Evolutionary conservation across 53 echinoderm and acorn worm genomes (phyloP).

Genomic region (Paracentrotus lividus): DNA sequence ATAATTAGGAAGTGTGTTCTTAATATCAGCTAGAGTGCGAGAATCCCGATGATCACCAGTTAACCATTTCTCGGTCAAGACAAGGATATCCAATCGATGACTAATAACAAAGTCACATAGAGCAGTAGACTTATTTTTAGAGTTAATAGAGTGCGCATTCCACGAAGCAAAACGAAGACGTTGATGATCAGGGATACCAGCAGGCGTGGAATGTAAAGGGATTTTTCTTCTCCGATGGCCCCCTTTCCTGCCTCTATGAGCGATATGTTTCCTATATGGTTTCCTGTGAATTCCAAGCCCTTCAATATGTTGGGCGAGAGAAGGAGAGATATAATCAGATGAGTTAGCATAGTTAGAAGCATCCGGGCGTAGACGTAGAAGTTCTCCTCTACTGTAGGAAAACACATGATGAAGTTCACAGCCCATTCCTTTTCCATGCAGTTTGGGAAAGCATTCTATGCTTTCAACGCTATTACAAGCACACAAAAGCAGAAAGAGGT

Average conservation of each 20-base stretch:
- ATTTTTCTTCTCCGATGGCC: background rate
- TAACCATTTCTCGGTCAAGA: conserved; percentile 1
- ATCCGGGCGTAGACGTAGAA: background rate
- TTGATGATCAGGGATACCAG: background rate
- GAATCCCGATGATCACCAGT: conserved; percentile 18
- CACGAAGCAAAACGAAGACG: conserved; percentile 58
- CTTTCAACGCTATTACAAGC: background rate
- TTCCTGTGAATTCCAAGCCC: background rate
- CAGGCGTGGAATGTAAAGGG: background rate
- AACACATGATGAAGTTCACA: background rate
- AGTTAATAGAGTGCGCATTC: conserved; percentile 57
- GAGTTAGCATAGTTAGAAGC: background rate
- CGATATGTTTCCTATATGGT: background rate
- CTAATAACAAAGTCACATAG: conserved; percentile 50
- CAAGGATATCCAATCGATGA: background rate
- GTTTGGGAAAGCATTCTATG: background rate
- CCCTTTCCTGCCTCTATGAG: conserved; percentile 2
- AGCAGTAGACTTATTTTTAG: conserved; percentile 38
- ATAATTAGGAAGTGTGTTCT: conserved; percentile 64
- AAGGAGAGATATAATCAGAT: background rate
- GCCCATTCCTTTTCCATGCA: background rate
- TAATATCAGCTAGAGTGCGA: conserved; percentile 64
- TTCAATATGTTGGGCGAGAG: background rate
- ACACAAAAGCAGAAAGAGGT: conserved; percentile 4
- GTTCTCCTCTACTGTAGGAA: background rate